phyloP scores from a whole-genome alignment of 2,888 invertebrate genomes.

The Drosophila peninsularis region DNA sequence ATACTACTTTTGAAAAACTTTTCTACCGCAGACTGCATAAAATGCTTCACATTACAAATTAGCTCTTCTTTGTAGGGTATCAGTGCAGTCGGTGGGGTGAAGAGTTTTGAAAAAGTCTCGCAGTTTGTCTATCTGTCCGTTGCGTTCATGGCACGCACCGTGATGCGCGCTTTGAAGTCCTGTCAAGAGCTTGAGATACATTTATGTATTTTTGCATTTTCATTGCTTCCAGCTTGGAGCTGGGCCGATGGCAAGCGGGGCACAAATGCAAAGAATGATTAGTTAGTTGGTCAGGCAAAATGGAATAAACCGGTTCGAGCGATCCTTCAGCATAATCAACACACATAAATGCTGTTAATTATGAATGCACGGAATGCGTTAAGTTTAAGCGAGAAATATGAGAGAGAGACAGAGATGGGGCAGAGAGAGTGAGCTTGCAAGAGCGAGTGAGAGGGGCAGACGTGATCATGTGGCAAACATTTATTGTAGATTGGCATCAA shows the following conservation, averaged over 20 bases:
- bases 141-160: constrained; percentile 73
- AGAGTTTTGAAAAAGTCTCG: background rate
- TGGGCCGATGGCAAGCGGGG: constrained; percentile 10
- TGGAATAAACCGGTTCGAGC: constrained; percentile 71
- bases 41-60: no score
- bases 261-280: constrained; percentile 75
- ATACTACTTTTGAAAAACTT: no score
- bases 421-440: background rate
- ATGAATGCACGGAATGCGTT: constrained; percentile 75
- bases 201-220: constrained; percentile 79
- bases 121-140: constrained; percentile 46
- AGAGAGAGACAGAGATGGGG: background rate
- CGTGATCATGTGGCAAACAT: constrained; percentile 58
- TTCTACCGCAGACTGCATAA: no score
- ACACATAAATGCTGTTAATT: constrained; percentile 68
- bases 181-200: constrained; percentile 81
- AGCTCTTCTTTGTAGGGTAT: constrained; percentile 24
- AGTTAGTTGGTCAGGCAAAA: constrained; percentile 77
- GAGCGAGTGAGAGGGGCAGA: constrained; percentile 5
- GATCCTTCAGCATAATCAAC: constrained; percentile 78
- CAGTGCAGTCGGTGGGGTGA: background rate
- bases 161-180: constrained; percentile 80
- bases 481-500: constrained; percentile 65
- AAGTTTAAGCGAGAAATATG: constrained; percentile 2
- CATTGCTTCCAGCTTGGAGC: constrained; percentile 63